Conservation (phyloP, 2,888 invertebrate species). For the Agonopterix subpropinquella region DNA sequence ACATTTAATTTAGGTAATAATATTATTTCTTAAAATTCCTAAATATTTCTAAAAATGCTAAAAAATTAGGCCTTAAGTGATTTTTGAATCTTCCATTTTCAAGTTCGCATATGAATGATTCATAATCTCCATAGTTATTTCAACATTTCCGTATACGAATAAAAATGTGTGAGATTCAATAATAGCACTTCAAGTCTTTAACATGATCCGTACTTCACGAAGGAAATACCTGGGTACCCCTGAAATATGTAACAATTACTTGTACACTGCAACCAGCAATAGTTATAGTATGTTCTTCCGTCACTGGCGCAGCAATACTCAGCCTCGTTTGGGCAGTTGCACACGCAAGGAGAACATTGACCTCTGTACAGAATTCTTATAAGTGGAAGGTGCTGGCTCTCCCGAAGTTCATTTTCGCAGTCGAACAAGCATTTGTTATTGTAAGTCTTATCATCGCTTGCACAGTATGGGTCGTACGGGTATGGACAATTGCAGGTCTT, state of each 20-base stretch:
- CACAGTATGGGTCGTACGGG: conserved; percentile 28
- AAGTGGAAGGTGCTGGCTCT: neutral
- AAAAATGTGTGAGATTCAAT: too few species aligned
- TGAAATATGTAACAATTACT: conserved; percentile 15
- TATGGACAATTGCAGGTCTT: conserved; percentile 21
- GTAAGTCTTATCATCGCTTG: conserved; percentile 66
- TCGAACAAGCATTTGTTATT: conserved; percentile 43
- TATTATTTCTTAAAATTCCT: neutral
- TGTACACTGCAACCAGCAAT: conserved; percentile 26
- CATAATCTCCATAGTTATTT: too few species aligned
- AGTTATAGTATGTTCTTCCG: conserved; percentile 25
- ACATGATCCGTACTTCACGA: conserved; percentile 13
- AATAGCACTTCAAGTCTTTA: neutral
- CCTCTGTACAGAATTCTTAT: conserved; percentile 16
- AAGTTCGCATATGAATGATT: too few species aligned
- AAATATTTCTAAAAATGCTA: neutral
- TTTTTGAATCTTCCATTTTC: too few species aligned
- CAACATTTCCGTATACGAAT: too few species aligned
- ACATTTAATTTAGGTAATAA: neutral
- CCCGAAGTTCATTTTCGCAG: conserved; percentile 11
- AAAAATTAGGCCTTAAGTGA: neutral
- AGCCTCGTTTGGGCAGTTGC: conserved; percentile 16
- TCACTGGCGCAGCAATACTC: conserved; percentile 30
- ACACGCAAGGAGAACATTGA: conserved; percentile 12
- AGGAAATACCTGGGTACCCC: conserved; percentile 1